Conservation (phyloP, 1,140 invertebrate species). For the Harlomillsia oculata region DNA sequence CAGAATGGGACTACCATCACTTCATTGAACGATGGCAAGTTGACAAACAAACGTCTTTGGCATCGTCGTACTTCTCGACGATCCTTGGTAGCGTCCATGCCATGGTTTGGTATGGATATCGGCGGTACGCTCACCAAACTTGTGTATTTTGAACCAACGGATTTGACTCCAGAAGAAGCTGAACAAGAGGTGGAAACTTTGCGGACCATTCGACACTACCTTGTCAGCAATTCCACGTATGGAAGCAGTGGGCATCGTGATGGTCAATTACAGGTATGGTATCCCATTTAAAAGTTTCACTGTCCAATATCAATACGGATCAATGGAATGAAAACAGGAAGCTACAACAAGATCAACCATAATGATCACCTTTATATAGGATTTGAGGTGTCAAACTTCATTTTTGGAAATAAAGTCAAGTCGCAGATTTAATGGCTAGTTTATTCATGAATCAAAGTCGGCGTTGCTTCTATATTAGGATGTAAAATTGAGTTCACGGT, state of each 20-base stretch:
- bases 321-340: no score
- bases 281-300: not conserved
- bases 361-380: not conserved
- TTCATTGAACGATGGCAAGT: not conserved
- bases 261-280: conserved; percentile 76
- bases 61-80: not conserved
- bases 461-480: no score
- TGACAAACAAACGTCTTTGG: not conserved
- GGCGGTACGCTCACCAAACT: conserved; percentile 94
- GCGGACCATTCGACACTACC: conserved; percentile 81
- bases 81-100: conserved; percentile 64
- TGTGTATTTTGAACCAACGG: conserved; percentile 96
- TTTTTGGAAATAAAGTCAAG: not conserved
- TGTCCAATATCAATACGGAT: no score
- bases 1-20: not conserved
- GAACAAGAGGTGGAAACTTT: conserved; percentile 75
- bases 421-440: no score
- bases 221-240: conserved; percentile 91
- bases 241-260: conserved; percentile 88
- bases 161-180: conserved; percentile 66
- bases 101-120: conserved; percentile 99
- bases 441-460: no score
- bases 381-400: not conserved
- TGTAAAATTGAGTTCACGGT: no score
- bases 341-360: no score